Evolutionary conservation across 2,797 vertebrate genomes (phyloP), one percentile per base, ranked within the genome.

Genomic region (Staurois parvus): DNA sequence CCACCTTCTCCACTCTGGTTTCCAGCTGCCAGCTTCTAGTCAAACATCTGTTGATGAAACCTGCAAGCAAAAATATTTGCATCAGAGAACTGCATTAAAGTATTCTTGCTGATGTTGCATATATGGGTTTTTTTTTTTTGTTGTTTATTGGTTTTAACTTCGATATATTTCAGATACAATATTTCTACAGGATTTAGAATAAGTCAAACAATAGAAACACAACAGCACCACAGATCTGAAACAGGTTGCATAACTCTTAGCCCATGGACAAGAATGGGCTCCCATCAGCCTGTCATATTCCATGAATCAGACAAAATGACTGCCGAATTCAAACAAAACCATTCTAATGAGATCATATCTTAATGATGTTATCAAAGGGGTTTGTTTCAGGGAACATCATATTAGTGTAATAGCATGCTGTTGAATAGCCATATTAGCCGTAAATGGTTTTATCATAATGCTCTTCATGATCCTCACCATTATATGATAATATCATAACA

Each of bases 401-500:
- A 85, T 85, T 85, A 75, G 77, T 75, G 84, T 85, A 85, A 85
- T 85, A 62, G 84, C 67, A 79, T 62, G 70, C 67, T 72, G 74
- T 56, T 77, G 85, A 82, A 77, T 82, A 77, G 74, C 72, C 37
- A 59, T 34, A 77, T 86, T 86, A 86, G 30, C 73, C 56, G 34
- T 72, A 74, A 82, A 86, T 72, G 40, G 52, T 37, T 77, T 77
- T 67, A 82, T 48, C 37, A 70, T 66, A 77, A 82, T 77, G 56
- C 67, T 82, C 73, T 82, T 82, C 66, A 77, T 82, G 76, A 82
- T 66, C 24, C 67, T 77, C 37, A 70, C 37, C 72, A 82, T 86
- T 82, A 86, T 64, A 78, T 86, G 79, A 86, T 83, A 78, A 72
- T 76, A 82, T 85, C 84, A 80, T 85, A 80, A 85, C 72, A 85